phyloP scores from a whole-genome alignment of 30 jellyfish, hydroid and myxozoan species.

The Chrysaora quinquecirrha region DNA sequence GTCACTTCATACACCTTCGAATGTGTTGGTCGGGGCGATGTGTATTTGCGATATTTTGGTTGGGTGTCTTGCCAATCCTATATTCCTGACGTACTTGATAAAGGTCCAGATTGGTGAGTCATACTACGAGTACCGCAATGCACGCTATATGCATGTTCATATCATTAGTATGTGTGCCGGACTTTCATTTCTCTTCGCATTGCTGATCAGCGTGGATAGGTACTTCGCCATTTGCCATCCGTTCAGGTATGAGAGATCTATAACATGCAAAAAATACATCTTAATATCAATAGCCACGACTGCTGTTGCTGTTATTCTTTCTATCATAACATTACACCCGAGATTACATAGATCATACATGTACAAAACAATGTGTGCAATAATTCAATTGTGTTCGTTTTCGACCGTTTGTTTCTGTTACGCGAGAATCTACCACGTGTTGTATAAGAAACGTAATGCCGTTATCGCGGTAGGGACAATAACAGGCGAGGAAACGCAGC shows the following conservation, averaged over 20 bases:
- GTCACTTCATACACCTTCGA: constrained; percentile 48
- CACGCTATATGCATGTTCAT: not conserved
- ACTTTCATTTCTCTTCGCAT: constrained; percentile 44
- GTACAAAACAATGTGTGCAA: not conserved
- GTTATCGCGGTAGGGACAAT: constrained; percentile 30
- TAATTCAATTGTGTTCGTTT: not conserved
- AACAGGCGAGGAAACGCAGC: not conserved
- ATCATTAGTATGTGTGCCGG: constrained; percentile 22
- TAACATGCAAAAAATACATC: constrained; percentile 32
- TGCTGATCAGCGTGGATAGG: constrained; percentile 43
- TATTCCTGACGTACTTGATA: constrained; percentile 13
- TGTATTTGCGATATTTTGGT: constrained; percentile 41
- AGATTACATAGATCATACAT: not conserved
- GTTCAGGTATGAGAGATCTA: not conserved
- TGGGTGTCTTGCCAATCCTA: constrained; percentile 32
- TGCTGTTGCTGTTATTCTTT: not conserved
- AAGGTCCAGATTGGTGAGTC: not conserved
- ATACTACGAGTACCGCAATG: not conserved
- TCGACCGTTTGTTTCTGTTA: constrained; percentile 1
- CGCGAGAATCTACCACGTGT: constrained; percentile 46
- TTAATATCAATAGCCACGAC: not conserved
- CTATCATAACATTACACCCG: not conserved
- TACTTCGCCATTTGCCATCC: constrained; percentile 60
- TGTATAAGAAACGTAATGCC: constrained; percentile 3
- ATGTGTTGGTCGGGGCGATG: constrained; percentile 47